Percentiles rank a stretch among this genome's conserved stretches.
phyloP scores from a whole-genome alignment of 2,113 vertebrate species.

The Xenus cinereus region DNA sequence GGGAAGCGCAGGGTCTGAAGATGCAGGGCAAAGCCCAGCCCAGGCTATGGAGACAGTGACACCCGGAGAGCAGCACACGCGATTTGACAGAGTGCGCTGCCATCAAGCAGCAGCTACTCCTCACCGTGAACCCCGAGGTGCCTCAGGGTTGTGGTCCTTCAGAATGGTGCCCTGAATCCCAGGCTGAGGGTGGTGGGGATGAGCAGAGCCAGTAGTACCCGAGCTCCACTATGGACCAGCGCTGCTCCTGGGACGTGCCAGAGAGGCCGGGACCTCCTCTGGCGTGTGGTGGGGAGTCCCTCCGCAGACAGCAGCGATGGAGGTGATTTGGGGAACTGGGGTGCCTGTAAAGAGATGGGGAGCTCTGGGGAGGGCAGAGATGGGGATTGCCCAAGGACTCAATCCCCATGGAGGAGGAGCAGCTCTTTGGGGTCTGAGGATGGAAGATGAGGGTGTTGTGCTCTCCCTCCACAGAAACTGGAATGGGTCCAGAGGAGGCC shows the following conservation, averaged over 20 bases:
- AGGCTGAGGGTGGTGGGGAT: background rate
- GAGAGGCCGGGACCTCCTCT: background rate
- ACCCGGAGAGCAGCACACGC: background rate
- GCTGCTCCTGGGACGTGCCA: background rate
- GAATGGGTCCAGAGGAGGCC: too few relatives aligned
- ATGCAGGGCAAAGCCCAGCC: too few relatives aligned
- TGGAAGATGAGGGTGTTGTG: background rate
- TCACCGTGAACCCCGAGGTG: too few relatives aligned
- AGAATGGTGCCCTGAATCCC: too few relatives aligned
- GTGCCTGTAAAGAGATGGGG: background rate
- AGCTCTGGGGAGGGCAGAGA: background rate
- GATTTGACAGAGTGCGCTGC: background rate
- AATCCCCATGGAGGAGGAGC: background rate
- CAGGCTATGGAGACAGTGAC: rapidly evolving
- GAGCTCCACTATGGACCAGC: rapidly evolving
- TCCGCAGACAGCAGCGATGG: background rate
- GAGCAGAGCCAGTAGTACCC: background rate
- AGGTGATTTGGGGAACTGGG: background rate
- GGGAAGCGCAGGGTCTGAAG: background rate
- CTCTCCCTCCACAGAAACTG: background rate
- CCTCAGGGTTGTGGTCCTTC: background rate
- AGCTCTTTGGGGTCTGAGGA: background rate
- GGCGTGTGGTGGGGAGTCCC: rapidly evolving
- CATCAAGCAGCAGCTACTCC: background rate
- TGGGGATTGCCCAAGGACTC: rapidly evolving